Conservation (phyloP, 2,888 invertebrate genomes). For the Camptogramma bilineatum region DNA sequence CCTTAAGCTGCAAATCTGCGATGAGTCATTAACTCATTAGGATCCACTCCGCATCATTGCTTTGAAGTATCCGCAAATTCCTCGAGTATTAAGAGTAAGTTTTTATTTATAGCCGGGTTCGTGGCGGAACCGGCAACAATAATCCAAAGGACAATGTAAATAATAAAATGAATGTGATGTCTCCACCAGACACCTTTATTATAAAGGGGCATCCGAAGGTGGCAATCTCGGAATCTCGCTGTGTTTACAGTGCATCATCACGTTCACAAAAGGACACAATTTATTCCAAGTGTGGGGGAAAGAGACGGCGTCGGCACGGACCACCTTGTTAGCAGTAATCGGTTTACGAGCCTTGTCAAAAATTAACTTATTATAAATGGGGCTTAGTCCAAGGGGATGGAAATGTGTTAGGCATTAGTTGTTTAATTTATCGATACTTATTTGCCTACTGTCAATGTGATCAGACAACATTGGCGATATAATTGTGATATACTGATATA, state of each 20-base stretch:
- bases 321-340: conserved; percentile 82
- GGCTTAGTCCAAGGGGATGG: conserved; percentile 49
- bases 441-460: not conserved
- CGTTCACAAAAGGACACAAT: conserved; percentile 64
- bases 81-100: conserved; percentile 38
- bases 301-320: conserved; percentile 58
- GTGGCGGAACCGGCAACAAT: conserved; percentile 47
- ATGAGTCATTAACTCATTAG: conserved; percentile 44
- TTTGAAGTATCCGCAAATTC: conserved; percentile 41
- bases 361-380: conserved; percentile 75
- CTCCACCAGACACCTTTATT: conserved; percentile 57
- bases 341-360: conserved; percentile 75
- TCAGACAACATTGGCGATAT: too few relatives aligned
- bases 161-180: conserved; percentile 57
- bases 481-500: too few relatives aligned
- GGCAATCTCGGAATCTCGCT: conserved; percentile 62
- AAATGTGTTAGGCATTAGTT: conserved; percentile 25
- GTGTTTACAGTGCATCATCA: conserved; percentile 66
- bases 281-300: conserved; percentile 57
- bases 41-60: conserved; percentile 24
- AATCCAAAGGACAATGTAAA: conserved; percentile 51
- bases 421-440: conserved; percentile 46
- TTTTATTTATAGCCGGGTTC: conserved; percentile 45
- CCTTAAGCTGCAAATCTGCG: conserved; percentile 37
- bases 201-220: conserved; percentile 62